Evolutionary conservation across 2,797 vertebrate species (phyloP), one percentile per base, ranked within the genome.

Genomic region (Sylvilagus floridanus): DNA sequence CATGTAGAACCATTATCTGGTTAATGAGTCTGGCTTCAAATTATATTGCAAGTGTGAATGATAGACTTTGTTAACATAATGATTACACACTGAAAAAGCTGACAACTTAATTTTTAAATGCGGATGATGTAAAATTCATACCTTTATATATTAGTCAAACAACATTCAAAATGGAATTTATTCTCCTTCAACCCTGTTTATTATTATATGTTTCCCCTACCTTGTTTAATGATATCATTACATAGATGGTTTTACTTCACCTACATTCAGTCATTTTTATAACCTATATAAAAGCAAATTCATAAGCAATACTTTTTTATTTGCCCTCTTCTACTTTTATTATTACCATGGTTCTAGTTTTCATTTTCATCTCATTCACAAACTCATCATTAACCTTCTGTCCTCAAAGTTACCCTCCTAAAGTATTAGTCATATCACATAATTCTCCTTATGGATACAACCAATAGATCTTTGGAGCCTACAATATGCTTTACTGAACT

Each of bases 251-350:
- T 92, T 76, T n/a, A 72, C 11, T 24, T 81, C 32, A 42, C 60
- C 47, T 77, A 79, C 2, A 78, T 12, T 42, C 13, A 47, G 21
- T 91, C 69, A 77, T 21, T 72, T 79, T 77, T 66, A 76, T 88
- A 87, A 66, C 6, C 30, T 76, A 68, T 16, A 10, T 77, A 69
- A 32, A 76, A 84, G 63, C 54, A 87, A 96, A 95, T 72, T 84
- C 30, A 62, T 50, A 83, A 81, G 30, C 8, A 28, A 75, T 19
- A 88, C 35, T 79, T 47, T 87, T 93, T 82, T 60, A 88, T 71
- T 89, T 93, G 35, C 14, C 1, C 42, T 47, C 11, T 47, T 73
- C 26, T 47, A 73, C 54, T 75, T 84, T 85, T 78, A 62, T 84
- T 85, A 89, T 63, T 50, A 37, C 37, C 62, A 11, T 62, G 54